phyloP scores from a whole-genome alignment of 2,888 invertebrate species.

The Liodrosophila aerea region DNA sequence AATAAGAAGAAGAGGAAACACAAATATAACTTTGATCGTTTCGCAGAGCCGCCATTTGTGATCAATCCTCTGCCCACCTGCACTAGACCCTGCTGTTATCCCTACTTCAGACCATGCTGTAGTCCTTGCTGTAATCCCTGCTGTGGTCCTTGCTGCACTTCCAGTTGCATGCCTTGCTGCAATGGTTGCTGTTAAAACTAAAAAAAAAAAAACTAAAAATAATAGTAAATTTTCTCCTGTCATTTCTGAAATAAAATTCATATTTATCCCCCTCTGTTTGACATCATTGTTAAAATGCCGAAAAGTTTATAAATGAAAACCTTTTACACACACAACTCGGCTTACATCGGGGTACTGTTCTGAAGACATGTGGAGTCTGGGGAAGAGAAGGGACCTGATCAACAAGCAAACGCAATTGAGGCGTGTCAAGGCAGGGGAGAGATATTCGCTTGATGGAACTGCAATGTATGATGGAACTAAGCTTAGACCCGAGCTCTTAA shows the following conservation, averaged over 20 bases:
- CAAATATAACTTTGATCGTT: constrained; percentile 40
- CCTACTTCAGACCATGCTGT: constrained; percentile 15
- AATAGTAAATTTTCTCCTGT: neutral
- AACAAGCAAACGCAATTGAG: no score
- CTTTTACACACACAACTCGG: no score
- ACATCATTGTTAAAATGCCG: neutral
- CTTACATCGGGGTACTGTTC: no score
- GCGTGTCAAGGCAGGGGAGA: no score
- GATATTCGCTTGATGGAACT: no score
- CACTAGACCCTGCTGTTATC: constrained; percentile 9
- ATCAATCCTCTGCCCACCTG: constrained; percentile 16
- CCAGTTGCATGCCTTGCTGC: constrained; percentile 12
- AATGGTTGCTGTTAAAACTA: constrained; percentile 8
- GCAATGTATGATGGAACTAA: no score
- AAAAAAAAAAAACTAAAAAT: neutral
- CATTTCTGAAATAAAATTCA: constrained; percentile 7
- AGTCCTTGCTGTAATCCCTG: constrained; percentile 4
- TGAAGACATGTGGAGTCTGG: no score
- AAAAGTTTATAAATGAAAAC: constrained; percentile 2
- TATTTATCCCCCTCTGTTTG: constrained; percentile 1
- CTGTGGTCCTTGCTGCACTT: constrained; percentile 11
- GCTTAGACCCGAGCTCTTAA: no score
- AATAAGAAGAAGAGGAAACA: constrained; percentile 11
- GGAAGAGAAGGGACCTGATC: no score
- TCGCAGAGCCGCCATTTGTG: constrained; percentile 49